phyloP scores from a whole-genome alignment of 2,797 vertebrate species.

The Adrianichthys oophorus region DNA sequence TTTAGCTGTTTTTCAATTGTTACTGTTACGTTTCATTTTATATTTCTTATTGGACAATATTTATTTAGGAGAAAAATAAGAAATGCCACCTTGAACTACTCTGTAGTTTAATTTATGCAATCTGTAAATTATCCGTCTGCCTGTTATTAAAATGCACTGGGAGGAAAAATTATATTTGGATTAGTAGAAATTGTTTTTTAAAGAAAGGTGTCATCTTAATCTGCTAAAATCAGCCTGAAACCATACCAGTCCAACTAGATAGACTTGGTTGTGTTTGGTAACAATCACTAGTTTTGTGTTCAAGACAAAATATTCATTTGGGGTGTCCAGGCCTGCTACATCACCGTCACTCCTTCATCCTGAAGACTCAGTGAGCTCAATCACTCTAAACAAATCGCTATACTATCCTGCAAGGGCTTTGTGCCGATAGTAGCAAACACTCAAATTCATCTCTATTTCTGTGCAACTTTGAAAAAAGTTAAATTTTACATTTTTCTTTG shows the following conservation, averaged over 20 bases:
- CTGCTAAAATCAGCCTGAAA: slow-evolving; percentile 2
- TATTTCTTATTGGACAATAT: slow-evolving; percentile 68
- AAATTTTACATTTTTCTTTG: slow-evolving; percentile 45
- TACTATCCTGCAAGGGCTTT: not conserved
- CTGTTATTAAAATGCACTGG: slow-evolving; percentile 64
- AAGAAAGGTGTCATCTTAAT: not conserved
- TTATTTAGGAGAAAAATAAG: slow-evolving; percentile 65
- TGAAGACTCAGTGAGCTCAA: slow-evolving; percentile 36
- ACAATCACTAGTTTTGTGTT: slow-evolving; percentile 8
- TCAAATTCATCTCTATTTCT: slow-evolving; percentile 25
- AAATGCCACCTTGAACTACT: slow-evolving; percentile 27
- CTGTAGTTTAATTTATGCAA: slow-evolving; percentile 22
- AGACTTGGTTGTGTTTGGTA: slow-evolving; percentile 5
- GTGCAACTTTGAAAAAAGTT: slow-evolving; percentile 27
- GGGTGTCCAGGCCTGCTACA: slow-evolving; percentile 7
- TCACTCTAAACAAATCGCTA: not conserved
- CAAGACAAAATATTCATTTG: slow-evolving; percentile 17
- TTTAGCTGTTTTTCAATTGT: slow-evolving; percentile 63
- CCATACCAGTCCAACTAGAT: slow-evolving; percentile 24
- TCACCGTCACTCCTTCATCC: slow-evolving; percentile 17
- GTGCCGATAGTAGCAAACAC: slow-evolving; percentile 18
- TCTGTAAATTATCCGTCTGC: slow-evolving; percentile 35
- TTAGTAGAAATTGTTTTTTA: slow-evolving; percentile 29
- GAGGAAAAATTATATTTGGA: slow-evolving; percentile 47
- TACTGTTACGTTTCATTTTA: slow-evolving; percentile 71